phyloP scores from a whole-genome alignment of 2,888 invertebrate genomes.

The Glaucopsyche alexis region DNA sequence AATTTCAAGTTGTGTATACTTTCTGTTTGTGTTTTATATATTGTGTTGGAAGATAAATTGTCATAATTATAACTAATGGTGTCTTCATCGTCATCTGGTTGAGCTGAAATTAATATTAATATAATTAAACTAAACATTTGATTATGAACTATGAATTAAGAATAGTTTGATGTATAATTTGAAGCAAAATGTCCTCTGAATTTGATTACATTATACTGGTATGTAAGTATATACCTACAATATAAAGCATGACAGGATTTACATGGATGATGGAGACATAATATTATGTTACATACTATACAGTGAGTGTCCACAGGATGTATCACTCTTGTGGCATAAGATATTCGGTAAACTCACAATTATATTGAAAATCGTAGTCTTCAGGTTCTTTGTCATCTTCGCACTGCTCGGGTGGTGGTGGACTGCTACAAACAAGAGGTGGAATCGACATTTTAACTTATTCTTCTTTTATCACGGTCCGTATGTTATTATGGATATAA shows the following conservation, averaged over 20 bases:
- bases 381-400: conserved; percentile 82
- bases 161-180: no score
- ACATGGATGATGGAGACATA: not conserved
- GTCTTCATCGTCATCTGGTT: conserved; percentile 68
- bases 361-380: conserved; percentile 70
- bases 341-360: conserved; percentile 55
- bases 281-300: not conserved
- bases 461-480: conserved; percentile 16
- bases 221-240: not conserved
- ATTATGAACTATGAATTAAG: no score
- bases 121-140: not conserved
- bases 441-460: conserved; percentile 80
- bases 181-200: not conserved
- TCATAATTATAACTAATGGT: conserved; percentile 59
- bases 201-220: not conserved
- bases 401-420: conserved; percentile 83
- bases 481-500: conserved; percentile 17
- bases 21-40: conserved; percentile 47
- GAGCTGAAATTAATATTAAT: conserved; percentile 50
- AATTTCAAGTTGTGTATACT: conserved; percentile 38
- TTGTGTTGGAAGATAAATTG: conserved; percentile 56
- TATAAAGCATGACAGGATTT: not conserved
- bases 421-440: conserved; percentile 83
- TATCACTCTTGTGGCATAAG: not conserved
- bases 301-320: not conserved